A percentile compares a stretch with the other conserved stretches of the same genome.
Evolutionary conservation across 2,888 invertebrate species (phyloP).

Genomic region (Calliopum simillimum): DNA sequence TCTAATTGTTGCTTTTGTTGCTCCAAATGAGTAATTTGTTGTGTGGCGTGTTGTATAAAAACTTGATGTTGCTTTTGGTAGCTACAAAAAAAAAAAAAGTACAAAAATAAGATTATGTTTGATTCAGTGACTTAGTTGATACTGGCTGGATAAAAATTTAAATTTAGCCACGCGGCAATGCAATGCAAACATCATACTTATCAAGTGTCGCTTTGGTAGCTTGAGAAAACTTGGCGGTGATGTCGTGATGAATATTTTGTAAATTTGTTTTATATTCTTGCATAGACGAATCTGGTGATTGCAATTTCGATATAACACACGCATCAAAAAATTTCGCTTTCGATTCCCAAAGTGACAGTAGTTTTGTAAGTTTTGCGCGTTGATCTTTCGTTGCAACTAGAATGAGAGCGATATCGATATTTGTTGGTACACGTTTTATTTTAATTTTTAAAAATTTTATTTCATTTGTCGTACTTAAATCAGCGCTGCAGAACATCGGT

Average conservation of each 20-base stretch:
- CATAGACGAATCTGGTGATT: conserved; percentile 88
- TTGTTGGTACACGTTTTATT: not conserved
- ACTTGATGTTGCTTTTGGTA: conserved; percentile 96
- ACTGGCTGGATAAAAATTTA: not conserved
- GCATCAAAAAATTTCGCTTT: conserved; percentile 90
- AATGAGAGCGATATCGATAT: not conserved
- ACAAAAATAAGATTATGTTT: conserved; percentile 6
- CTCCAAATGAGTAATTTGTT: conserved; percentile 87
- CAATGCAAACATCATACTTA: conserved; percentile 67
- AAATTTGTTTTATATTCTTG: conserved; percentile 89
- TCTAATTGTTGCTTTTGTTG: conserved; percentile 78
- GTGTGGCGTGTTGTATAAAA: conserved; percentile 90
- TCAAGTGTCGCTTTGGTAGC: conserved; percentile 88
- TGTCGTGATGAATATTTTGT: conserved; percentile 82
- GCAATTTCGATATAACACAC: conserved; percentile 85
- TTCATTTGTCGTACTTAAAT: conserved; percentile 72
- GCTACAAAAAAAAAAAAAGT: conserved; percentile 68
- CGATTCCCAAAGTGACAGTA: conserved; percentile 96
- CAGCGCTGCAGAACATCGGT: conserved; percentile 97
- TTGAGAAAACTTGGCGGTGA: conserved; percentile 81
- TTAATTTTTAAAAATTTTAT: conserved; percentile 17
- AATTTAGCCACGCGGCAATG: not conserved
- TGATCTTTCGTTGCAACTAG: conserved; percentile 87
- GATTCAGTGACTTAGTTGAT: not conserved
- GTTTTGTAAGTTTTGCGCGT: conserved; percentile 90